These are phyloP conservation scores for Venustoraphidia nigricollis DNA, from an alignment of 2,888 invertebrate species.

Conservation along the genomic window DNA sequence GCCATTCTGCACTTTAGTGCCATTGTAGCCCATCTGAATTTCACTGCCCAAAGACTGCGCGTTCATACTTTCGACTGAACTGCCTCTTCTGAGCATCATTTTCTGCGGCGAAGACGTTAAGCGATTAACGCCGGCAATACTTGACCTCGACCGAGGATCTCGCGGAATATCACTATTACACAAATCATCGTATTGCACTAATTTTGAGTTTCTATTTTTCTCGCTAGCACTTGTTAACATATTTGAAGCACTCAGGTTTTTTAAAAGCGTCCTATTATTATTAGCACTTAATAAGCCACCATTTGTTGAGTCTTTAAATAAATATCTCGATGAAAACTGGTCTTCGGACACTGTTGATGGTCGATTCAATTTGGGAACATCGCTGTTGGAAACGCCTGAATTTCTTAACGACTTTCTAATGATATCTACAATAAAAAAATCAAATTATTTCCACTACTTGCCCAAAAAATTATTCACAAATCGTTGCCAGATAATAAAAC, in stretches of 20 bases:
- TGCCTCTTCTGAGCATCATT: conserved; percentile 18
- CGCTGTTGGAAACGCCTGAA: too few species aligned
- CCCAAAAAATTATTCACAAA: too few species aligned
- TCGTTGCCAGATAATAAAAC: too few species aligned
- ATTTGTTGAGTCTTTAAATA: too few species aligned
- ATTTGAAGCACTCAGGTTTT: conserved; percentile 27
- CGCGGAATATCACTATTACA: background rate
- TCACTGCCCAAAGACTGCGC: background rate
- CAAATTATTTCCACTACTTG: too few species aligned
- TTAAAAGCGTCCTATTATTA: conserved; percentile 15
- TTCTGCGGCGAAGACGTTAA: background rate
- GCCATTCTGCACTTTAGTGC: conserved; percentile 20
- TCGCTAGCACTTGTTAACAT: conserved; percentile 20
- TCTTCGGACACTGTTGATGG: too few species aligned
- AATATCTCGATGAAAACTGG: too few species aligned
- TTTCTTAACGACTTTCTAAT: too few species aligned
- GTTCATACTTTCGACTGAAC: conserved; percentile 25
- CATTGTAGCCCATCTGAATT: background rate
- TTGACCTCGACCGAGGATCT: conserved; percentile 2
- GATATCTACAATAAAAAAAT: too few species aligned
- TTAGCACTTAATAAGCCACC: too few species aligned
- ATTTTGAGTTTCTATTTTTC: conserved; percentile 6
- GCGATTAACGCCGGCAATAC: background rate
- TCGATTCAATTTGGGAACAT: too few species aligned
- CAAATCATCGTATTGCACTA: too few species aligned